These are phyloP conservation scores for Chouioia cunea DNA, from an alignment of 2,888 invertebrate genomes.

Conservation along the genomic window DNA sequence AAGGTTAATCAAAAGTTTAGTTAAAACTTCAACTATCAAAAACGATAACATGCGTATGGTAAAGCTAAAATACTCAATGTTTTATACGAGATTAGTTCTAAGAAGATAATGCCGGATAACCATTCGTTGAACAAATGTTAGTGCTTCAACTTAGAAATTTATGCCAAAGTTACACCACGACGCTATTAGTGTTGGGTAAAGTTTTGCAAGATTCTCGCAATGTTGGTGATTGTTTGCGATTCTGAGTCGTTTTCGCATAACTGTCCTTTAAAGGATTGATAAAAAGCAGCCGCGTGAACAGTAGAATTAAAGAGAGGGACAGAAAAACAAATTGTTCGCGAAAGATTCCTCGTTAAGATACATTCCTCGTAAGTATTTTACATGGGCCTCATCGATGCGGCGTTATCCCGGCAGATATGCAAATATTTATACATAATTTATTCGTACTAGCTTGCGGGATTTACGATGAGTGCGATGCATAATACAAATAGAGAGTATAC, in stretches of 20 bases:
- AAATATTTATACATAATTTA: conserved; percentile 24
- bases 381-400: conserved; percentile 30
- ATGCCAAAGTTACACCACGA: conserved; percentile 12
- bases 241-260: conserved; percentile 15
- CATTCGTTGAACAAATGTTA: too few relatives aligned
- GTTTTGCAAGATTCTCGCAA: conserved; percentile 18
- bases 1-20: too few relatives aligned
- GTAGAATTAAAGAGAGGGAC: neutral
- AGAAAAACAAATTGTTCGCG: neutral
- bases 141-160: too few relatives aligned
- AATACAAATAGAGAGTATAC: neutral
- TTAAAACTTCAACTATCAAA: too few relatives aligned
- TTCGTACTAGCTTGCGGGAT: conserved; percentile 14
- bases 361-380: neutral
- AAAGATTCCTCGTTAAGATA: conserved; percentile 42
- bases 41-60: too few relatives aligned
- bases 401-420: conserved; percentile 27
- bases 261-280: conserved; percentile 28
- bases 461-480: too few relatives aligned
- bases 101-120: too few relatives aligned
- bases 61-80: too few relatives aligned
- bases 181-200: conserved; percentile 2
- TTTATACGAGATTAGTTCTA: too few relatives aligned
- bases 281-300: neutral
- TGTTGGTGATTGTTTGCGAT: conserved; percentile 17